Evolutionary conservation across 1,140 invertebrate species (phyloP).

Genomic region (Hormaphis cornu): DNA sequence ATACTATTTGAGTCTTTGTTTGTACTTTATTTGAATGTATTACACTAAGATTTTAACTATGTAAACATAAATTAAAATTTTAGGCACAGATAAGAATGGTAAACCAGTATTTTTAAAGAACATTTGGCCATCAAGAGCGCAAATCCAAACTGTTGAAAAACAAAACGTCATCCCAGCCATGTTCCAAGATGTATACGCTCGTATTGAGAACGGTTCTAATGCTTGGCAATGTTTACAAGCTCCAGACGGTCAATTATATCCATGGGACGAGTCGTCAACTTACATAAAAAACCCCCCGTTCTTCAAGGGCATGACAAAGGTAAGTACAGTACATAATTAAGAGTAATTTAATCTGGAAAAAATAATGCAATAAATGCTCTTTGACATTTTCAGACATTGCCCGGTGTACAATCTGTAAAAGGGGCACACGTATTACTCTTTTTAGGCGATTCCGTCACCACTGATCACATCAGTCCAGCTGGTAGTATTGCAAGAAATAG

Average conservation of each 20-base stretch:
- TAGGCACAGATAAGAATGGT: constrained; percentile 60
- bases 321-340: constrained; percentile 38
- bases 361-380: background rate
- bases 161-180: constrained; percentile 90
- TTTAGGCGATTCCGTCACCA: constrained; percentile 91
- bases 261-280: constrained; percentile 83
- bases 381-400: constrained; percentile 46
- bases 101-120: constrained; percentile 73
- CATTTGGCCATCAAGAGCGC: constrained; percentile 88
- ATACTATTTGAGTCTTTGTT: too few species aligned
- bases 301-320: constrained; percentile 75
- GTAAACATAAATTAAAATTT: constrained; percentile 1
- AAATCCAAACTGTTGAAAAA: constrained; percentile 84
- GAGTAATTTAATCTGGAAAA: background rate
- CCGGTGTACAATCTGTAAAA: constrained; percentile 48
- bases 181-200: constrained; percentile 91
- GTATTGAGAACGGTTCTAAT: constrained; percentile 73
- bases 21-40: too few species aligned
- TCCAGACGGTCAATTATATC: constrained; percentile 74
- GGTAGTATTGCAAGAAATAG: constrained; percentile 93
- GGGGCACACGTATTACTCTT: constrained; percentile 72
- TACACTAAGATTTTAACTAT: too few species aligned
- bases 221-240: constrained; percentile 77
- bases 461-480: constrained; percentile 97
- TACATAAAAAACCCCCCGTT: constrained; percentile 98